phyloP scores from a whole-genome alignment of 2,797 vertebrate species.

The Semotilus atromaculatus region DNA sequence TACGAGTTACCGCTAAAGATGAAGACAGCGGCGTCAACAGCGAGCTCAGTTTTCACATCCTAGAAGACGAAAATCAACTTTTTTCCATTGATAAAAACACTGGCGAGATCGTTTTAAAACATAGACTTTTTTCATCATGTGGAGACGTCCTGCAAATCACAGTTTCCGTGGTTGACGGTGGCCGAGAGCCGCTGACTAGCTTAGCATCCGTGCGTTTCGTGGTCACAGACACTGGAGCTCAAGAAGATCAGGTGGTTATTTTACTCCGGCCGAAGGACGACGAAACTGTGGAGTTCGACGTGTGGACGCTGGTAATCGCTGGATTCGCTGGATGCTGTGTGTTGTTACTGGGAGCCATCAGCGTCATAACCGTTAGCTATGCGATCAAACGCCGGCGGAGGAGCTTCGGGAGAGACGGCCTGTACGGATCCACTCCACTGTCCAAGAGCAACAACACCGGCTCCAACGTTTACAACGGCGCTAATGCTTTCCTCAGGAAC shows the following conservation, averaged over 20 bases:
- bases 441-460: conserved; percentile 63
- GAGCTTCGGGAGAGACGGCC: conserved; percentile 46
- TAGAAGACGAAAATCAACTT: conserved; percentile 64
- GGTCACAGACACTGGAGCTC: conserved; percentile 69
- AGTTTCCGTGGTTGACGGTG: conserved; percentile 71
- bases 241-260: conserved; percentile 72
- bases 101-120: conserved; percentile 73
- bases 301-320: conserved; percentile 70
- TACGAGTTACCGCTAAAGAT: conserved; percentile 70
- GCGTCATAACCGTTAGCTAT: conserved; percentile 72
- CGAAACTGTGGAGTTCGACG: conserved; percentile 60
- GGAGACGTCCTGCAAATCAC: conserved; percentile 70
- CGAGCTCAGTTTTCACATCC: conserved; percentile 69
- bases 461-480: conserved; percentile 70
- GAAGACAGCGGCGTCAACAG: conserved; percentile 71
- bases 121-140: conserved; percentile 64
- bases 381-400: conserved; percentile 63
- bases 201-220: conserved; percentile 69
- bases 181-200: conserved; percentile 65
- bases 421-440: conserved; percentile 69
- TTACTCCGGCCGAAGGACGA: conserved; percentile 65
- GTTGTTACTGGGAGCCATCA: conserved; percentile 74
- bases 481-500: conserved; percentile 67
- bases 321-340: conserved; percentile 74
- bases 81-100: conserved; percentile 72